Evolutionary conservation across 2,113 vertebrate genomes (phyloP).

Genomic region (Marmota monax): DNA sequence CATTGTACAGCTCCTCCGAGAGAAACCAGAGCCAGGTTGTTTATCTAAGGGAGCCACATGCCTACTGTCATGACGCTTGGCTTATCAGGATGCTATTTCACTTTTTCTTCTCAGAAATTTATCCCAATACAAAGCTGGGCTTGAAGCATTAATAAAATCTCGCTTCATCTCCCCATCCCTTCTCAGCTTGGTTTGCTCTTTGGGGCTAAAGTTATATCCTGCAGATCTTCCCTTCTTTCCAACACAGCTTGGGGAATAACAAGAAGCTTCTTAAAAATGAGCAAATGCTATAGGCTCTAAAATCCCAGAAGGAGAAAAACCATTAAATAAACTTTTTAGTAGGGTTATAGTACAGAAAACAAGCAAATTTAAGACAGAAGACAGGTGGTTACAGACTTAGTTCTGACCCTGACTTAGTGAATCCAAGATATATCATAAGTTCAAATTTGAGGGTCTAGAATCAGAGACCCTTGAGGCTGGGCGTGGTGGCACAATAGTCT

Average conservation of each 20-base stretch:
- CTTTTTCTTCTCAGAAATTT: conserved; percentile 48
- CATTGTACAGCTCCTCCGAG: background rate
- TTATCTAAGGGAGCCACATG: conserved; percentile 20
- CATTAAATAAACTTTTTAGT: background rate
- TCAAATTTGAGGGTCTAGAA: background rate
- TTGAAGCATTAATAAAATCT: background rate
- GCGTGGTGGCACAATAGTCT: too few species aligned
- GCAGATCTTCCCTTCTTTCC: background rate
- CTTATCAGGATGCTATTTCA: background rate
- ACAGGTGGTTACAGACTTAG: background rate
- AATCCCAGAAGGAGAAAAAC: background rate
- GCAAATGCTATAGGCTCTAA: background rate
- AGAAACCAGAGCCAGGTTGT: background rate
- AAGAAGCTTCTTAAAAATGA: conserved; percentile 34
- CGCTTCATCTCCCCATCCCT: background rate
- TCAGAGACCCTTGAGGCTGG: background rate
- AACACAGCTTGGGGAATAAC: background rate
- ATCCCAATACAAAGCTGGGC: background rate
- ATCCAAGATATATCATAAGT: background rate
- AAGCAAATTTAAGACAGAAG: background rate
- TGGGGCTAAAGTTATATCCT: background rate
- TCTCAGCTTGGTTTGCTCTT: background rate
- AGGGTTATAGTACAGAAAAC: background rate
- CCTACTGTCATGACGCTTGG: background rate
- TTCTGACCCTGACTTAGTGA: background rate